A percentile compares a stretch with the other conserved stretches of the same genome.
Evolutionary conservation across 2,797 vertebrate species (phyloP).

Genomic region (Paramormyrops hopkinsi): DNA sequence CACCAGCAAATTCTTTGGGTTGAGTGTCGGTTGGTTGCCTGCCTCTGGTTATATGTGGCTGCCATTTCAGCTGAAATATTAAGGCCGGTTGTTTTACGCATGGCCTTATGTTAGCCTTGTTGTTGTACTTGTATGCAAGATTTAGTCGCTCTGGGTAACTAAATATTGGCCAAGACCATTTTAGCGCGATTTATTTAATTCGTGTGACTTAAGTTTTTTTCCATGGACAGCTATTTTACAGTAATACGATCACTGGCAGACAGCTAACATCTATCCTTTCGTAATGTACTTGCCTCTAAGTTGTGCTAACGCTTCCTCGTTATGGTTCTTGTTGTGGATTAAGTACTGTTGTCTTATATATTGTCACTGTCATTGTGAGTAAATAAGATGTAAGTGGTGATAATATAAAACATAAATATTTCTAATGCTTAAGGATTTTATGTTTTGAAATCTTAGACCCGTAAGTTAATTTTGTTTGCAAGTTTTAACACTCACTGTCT

Average conservation of each 20-base stretch:
- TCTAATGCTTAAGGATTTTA: background rate
- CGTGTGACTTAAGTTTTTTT: background rate
- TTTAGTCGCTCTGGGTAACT: background rate
- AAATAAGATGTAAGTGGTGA: background rate
- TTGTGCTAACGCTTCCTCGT: background rate
- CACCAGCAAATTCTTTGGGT: background rate
- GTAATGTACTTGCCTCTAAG: background rate
- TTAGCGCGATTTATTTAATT: background rate
- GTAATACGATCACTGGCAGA: background rate
- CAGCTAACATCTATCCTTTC: background rate
- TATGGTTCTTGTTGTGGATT: background rate
- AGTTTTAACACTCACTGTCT: background rate
- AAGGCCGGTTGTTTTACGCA: background rate
- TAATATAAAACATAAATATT: background rate
- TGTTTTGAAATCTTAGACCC: background rate
- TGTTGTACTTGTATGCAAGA: background rate
- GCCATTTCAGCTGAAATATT: background rate
- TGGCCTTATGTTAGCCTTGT: background rate
- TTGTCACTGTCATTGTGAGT: background rate
- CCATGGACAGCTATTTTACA: background rate
- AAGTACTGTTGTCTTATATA: background rate
- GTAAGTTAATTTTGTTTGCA: background rate
- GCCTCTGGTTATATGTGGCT: background rate
- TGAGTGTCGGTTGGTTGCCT: background rate
- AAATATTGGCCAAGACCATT: background rate